phyloP scores from a whole-genome alignment of 2,888 invertebrate genomes.

The Lepidocyrtinus sp. region DNA sequence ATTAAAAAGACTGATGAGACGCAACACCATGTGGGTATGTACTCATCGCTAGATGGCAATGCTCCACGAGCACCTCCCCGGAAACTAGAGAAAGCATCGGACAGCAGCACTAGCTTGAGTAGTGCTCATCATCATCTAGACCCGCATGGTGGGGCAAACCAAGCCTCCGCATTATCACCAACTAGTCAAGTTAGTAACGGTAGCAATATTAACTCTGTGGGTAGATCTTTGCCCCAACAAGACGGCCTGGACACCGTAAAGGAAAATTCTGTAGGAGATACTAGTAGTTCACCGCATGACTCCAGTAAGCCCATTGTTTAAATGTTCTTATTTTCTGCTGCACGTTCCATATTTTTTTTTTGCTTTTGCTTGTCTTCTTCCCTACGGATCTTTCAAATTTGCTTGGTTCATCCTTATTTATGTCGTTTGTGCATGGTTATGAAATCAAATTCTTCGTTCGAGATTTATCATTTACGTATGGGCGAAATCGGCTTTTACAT shows the following conservation, averaged over 20 bases:
- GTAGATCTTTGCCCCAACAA: slow-evolving; percentile 11
- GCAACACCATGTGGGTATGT: slow-evolving; percentile 15
- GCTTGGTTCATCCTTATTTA: no score
- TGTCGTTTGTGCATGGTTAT: no score
- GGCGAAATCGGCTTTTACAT: no score
- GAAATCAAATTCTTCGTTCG: no score
- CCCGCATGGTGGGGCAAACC: not conserved
- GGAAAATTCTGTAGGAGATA: slow-evolving; percentile 23
- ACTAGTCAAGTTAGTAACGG: slow-evolving; percentile 41
- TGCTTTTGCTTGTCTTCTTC: not conserved
- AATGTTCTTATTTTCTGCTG: not conserved
- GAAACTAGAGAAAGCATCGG: slow-evolving; percentile 22
- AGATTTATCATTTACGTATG: no score
- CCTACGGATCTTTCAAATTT: no score
- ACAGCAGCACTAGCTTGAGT: slow-evolving; percentile 20
- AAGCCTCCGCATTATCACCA: slow-evolving; percentile 11
- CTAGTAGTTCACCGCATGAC: slow-evolving; percentile 22
- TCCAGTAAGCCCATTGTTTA: slow-evolving; percentile 22
- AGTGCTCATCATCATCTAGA: slow-evolving; percentile 19
- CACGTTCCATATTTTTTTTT: no score
- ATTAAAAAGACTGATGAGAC: slow-evolving; percentile 10
- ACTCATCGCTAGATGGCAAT: not conserved
- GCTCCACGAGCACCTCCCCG: slow-evolving; percentile 21
- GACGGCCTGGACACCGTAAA: not conserved
- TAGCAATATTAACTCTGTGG: slow-evolving; percentile 14